Conservation (phyloP, 2,888 invertebrate species). For the Erebia ligea region DNA sequence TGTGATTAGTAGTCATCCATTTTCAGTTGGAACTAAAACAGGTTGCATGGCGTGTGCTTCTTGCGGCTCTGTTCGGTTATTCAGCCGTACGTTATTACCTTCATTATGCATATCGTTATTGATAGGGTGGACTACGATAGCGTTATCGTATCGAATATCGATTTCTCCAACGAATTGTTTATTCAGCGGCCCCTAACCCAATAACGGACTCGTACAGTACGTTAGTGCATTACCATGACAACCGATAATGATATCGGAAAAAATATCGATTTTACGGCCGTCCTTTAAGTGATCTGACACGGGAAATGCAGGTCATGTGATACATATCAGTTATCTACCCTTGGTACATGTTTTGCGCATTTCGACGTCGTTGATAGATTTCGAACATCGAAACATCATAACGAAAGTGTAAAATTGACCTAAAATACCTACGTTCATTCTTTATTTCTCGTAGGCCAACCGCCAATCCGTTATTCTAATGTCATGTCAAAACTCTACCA, state of each 20-base stretch:
- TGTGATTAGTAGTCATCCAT: too few relatives aligned
- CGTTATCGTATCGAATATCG: slow-evolving; percentile 60
- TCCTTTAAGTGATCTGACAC: slow-evolving; percentile 33
- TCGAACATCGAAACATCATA: too few relatives aligned
- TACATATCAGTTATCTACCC: slow-evolving; percentile 26
- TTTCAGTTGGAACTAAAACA: background rate
- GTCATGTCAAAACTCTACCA: too few relatives aligned
- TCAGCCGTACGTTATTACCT: background rate
- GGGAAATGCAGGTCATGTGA: slow-evolving; percentile 37
- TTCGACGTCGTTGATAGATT: too few relatives aligned
- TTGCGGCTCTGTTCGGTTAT: background rate
- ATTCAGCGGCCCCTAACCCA: slow-evolving; percentile 44
- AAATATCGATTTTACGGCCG: slow-evolving; percentile 39
- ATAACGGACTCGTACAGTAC: slow-evolving; percentile 29
- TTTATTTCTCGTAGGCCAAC: too few relatives aligned
- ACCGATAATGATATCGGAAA: slow-evolving; percentile 39
- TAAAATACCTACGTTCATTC: too few relatives aligned
- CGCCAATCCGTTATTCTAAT: too few relatives aligned
- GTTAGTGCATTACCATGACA: slow-evolving; percentile 40
- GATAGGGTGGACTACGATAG: slow-evolving; percentile 43
- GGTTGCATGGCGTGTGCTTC: background rate
- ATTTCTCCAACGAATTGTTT: slow-evolving; percentile 62
- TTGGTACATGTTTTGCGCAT: too few relatives aligned
- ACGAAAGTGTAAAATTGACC: too few relatives aligned
- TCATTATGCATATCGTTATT: slow-evolving; percentile 33